Base-by-base conservation (phyloP, 1,140 invertebrate genomes). In the Gonatopus flavifemur region DNA sequence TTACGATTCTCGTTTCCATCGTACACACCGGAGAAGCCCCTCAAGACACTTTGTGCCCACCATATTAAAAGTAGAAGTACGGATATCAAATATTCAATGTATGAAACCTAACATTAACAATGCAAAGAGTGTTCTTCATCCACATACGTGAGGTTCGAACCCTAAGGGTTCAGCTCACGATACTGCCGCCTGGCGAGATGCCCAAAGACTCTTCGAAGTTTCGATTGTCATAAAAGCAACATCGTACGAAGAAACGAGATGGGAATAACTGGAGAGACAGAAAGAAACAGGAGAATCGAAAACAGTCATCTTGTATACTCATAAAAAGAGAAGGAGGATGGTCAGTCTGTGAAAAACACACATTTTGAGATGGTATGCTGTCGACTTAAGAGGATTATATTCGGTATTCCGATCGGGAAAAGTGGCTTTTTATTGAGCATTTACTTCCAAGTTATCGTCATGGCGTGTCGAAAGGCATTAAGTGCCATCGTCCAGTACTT, bases 381-480 rank as follows among this genome's bases (percentile, higher is more conserved):
- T 54, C 57, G 64, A 68, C 69, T 74, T 74, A 72, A 76, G 71
- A 74, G 70, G 72, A 76, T 76, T 76, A 76, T 73, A 73, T 74
- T 76, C 70, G 70, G 70, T 72, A 71, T 75, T 75, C 74, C 69
- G 71, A 75, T 75, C 70, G 65, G 55, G 59, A 56, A 65, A 72
- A 76, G 69, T 76, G 72, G 69, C 66, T 72, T 75, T 74, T 75
- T 76, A 74, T 76, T 71, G 68, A 56, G 57, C 52, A 57, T 57
- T 55, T 50, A 43, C 49, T 55, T 49, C 38, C 65, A 62, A 70
- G 70, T 72, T 69, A 68, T 66, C 62, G 57, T 52, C 59, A 56
- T 59, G 67, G 52, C 59, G 59, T 62, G 53, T 64, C 60, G 52
- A 62, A 59, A 55, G 48, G 51, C 55, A 64, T 68, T 69, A 68